Base-by-base conservation (phyloP, 1,140 invertebrate species). In the Aleiodes sp. region DNA sequence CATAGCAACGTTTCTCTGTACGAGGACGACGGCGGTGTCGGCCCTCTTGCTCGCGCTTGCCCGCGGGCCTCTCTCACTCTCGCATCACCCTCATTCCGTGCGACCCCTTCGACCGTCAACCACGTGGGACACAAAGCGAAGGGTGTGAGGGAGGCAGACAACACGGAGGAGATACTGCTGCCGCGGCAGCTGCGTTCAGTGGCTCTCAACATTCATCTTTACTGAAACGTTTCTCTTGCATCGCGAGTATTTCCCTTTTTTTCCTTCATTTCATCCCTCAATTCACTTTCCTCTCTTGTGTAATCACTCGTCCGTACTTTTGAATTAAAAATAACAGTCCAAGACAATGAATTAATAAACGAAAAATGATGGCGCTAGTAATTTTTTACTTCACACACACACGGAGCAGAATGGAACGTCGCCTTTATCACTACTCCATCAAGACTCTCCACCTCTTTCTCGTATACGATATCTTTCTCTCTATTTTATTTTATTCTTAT, bases 61-160 rank as follows among this genome's bases (percentile, higher is more conserved):
- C 28, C n/a, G 33, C 68, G 60, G 64, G 35, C 43, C 33, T 65
- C 43, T 52, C 65, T 41, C 75, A 69, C 75, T 71, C 65, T 33
- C 66, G 73, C 78, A 75, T 79, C 78, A 78, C 79, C 80, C 74
- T 81, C 80, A 75, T 78, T 82, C 79, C 78, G 76, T 77, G 73
- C 80, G 81, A 83, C 80, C 82, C 81, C 82, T 84, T 84, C 82
- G 81, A 82, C 78, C 78, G 77, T 76, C 80, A 78, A 77, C 79
- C 78, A 79, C 78, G 81, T 79, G 74, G 72, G 74, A 79, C 78
- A 76, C 76, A 78, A 76, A 79, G 72, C 80, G 76, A 77, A 8
- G 80, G 78, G 80, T 81, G 78, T 81, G 80, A 81, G 80, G 77
- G 78, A 77, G 28, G 76, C 79, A 82, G 80, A 82, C 78, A 79